A percentile compares a stretch with the other conserved stretches of the same genome.
Conservation (phyloP, 2,113 vertebrate genomes). For the Falco punctatus region DNA sequence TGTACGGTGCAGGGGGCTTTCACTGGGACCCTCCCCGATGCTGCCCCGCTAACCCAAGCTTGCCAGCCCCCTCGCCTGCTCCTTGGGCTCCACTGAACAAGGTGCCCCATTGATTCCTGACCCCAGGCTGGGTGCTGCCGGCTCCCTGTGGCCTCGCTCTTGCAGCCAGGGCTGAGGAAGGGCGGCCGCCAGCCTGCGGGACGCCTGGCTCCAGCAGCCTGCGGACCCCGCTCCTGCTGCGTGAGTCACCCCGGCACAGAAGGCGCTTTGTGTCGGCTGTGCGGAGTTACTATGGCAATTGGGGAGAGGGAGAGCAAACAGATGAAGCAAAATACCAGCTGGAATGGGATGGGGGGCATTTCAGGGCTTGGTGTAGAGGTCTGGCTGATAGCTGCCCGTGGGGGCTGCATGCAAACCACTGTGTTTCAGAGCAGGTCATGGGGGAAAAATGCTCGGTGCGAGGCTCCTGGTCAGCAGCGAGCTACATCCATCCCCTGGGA, state of each 20-base stretch:
- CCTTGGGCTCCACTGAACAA: neutral
- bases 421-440: neutral
- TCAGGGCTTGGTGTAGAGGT: neutral
- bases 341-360: neutral
- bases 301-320: constrained; percentile 47
- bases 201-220: neutral
- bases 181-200: neutral
- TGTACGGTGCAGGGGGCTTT: fast-evolving
- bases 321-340: neutral
- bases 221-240: neutral
- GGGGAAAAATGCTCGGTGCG: fast-evolving
- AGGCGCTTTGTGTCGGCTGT: constrained; percentile 22
- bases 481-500: neutral
- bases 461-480: fast-evolving
- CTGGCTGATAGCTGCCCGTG: neutral
- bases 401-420: fast-evolving
- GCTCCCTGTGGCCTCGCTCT: neutral
- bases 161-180: neutral
- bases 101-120: fast-evolving
- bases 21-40: no score
- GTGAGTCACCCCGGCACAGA: constrained; percentile 51
- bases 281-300: constrained; percentile 24
- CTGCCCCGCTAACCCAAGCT: neutral
- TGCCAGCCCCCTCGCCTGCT: neutral
- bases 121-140: neutral